phyloP scores from a whole-genome alignment of 1,140 invertebrate species.

The Euwallacea fornicatus region DNA sequence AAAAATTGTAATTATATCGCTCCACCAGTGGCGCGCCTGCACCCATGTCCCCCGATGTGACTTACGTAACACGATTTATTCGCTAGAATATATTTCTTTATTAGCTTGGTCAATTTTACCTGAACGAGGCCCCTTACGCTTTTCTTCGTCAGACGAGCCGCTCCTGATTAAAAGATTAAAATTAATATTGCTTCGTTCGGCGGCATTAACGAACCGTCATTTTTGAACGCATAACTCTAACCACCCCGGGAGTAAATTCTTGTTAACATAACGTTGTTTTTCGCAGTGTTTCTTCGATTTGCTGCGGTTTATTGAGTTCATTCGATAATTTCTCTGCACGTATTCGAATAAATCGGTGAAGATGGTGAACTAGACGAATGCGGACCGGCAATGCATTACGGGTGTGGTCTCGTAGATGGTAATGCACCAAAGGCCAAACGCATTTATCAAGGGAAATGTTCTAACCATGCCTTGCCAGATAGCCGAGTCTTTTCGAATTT shows the following conservation, averaged over 20 bases:
- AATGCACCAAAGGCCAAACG: slow-evolving; percentile 24
- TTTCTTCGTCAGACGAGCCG: background rate
- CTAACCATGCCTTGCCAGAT: slow-evolving; percentile 22
- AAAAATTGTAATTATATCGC: no score
- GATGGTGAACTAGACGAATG: background rate
- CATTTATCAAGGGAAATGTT: slow-evolving; percentile 26
- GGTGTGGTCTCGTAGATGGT: slow-evolving; percentile 21
- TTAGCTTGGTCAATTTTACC: no score
- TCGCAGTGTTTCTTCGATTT: background rate
- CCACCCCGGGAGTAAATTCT: slow-evolving; percentile 1
- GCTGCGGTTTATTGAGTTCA: background rate
- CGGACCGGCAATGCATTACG: slow-evolving; percentile 10
- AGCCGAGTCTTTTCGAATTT: slow-evolving; percentile 7
- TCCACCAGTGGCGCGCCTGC: background rate
- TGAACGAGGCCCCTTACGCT: background rate
- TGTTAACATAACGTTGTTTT: background rate
- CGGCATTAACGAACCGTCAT: background rate
- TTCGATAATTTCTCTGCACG: background rate
- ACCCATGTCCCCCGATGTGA: no score
- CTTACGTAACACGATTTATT: no score
- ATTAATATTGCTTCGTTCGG: background rate
- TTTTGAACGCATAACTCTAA: slow-evolving; percentile 5
- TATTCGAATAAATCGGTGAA: background rate
- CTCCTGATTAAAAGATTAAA: background rate
- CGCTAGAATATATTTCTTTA: no score